Evolutionary conservation across 2,888 invertebrate genomes (phyloP), one percentile per base, ranked within the genome.

Genomic region (Drosophila flavopinicola): DNA sequence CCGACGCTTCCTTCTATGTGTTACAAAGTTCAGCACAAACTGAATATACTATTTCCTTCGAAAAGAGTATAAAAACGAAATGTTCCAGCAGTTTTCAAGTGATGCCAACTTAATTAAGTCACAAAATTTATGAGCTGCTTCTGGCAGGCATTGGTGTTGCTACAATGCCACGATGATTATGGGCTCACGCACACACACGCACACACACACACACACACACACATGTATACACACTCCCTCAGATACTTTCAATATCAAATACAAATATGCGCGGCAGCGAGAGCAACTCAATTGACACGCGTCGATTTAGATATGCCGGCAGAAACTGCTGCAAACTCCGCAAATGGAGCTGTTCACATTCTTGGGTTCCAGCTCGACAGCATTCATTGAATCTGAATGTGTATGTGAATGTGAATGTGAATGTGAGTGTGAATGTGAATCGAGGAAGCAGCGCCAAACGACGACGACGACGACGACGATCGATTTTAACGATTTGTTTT

Each of bases 401-500:
- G 74, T 63, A 44, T 76, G 65, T 57, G 54, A 66, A 52, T 48
- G 47, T 38, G 52, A 49, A n/a, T n/a, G n/a, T n/a, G n/a, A n/a
- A n/a, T n/a, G n/a, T n/a, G n/a, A n/a, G n/a, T n/a, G n/a, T n/a
- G 54, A 29, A 32, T 29, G 49, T 35, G 69, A 44, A 38, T 56
- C 32, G 52, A 30, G 59, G 57, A 52, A 59, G 51, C 75, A 48
- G 41, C 47, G 27, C 47, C 51, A 37, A 59, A 35, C 61, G 65
- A 51, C 60, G 75, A 53, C 75, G 80, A 20, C 20, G 20, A 20
- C 20, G 20, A 20, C 75, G 85, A 88, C 88, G 90, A 88, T 90
- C 89, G 88, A 91, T 90, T 91, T 91, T 90, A 89, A 91, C 91
- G 91, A 91, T 91, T 91, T 91, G 91, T 91, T 91, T 89, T 91